Base-by-base conservation (phyloP, 1,140 invertebrate species). In the Aphidius ervi region DNA sequence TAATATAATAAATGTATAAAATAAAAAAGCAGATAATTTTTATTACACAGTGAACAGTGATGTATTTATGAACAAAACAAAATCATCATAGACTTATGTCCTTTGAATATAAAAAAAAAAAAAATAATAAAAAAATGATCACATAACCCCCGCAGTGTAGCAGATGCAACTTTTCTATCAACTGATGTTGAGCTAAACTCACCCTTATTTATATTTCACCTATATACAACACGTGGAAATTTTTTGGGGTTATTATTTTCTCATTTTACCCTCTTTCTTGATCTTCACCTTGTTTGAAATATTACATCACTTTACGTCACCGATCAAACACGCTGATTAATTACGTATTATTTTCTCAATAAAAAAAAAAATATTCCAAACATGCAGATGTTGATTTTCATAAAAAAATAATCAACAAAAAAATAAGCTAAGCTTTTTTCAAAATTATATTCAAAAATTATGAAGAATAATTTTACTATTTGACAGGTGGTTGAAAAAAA, bases 161-260 rank as follows among this genome's bases (percentile, higher is more conserved):
- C 68, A 68, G 68, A 70, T 69, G 70, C 70, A 68, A 68, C 69
- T 65, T 71, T 62, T 59, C 67, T 53, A 31, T 31, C 23, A 31
- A 31, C 23, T 31, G 23, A 31, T 31, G 20, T 53, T 39, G 54
- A 47, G 55, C 63, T 45, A 48, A 57, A 59, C 49, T 31, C 23
- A 59, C 40, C 49, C 37, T 8, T 16, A 6, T 31, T 52, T 52
- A 41, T 23, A 20, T 45, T 45, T 47, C 9, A 9, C 46, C 45
- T 46, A 31, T 48, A 6, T n/a, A 46, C 16, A 23, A 47, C 20
- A 47, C 56, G 56, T 48, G 45, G 37, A 8, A 9, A n/a, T 6
- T 5, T 40, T 58, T n/a, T 56, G 46, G 46, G 43, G 39, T 45
- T 31, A 40, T n/a, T 41, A 23, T 40, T 48, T 43, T 20, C 40